A percentile compares a stretch with the other conserved stretches of the same genome.
phyloP scores from a whole-genome alignment of 2,113 vertebrate genomes.

The Crocuta crocuta region DNA sequence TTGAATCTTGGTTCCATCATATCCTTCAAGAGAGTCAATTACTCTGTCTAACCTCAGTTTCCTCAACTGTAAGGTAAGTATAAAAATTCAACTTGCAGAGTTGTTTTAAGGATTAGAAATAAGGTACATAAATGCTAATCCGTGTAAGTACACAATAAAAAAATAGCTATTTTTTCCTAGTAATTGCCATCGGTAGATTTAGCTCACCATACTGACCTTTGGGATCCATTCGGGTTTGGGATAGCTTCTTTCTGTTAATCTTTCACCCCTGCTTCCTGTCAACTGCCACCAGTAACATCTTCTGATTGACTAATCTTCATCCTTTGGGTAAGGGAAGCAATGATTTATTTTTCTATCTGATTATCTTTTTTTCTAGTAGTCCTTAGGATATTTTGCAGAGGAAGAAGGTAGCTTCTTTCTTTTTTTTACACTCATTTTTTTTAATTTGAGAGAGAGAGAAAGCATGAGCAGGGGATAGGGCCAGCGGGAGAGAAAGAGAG shows the following conservation, averaged over 20 bases:
- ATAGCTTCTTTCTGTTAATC: neutral
- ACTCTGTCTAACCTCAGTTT: neutral
- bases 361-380: neutral
- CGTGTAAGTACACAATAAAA: neutral
- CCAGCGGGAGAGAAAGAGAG: too few species aligned
- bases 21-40: neutral
- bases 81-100: neutral
- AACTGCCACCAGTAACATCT: neutral
- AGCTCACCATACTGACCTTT: neutral
- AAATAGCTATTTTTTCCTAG: neutral
- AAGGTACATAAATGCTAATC: neutral
- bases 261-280: neutral
- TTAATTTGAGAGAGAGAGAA: too few species aligned
- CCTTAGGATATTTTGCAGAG: neutral
- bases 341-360: neutral
- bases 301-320: neutral
- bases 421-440: neutral
- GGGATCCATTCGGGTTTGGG: neutral
- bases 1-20: neutral
- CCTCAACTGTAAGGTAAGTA: neutral
- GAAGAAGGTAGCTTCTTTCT: constrained; percentile 1
- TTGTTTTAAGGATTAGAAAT: constrained; percentile 24
- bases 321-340: neutral
- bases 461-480: too few species aligned
- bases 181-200: neutral